Percentiles rank a stretch among this genome's conserved stretches.
Evolutionary conservation across 2,113 vertebrate species (phyloP).

Genomic region (Stictonetta naevosa): DNA sequence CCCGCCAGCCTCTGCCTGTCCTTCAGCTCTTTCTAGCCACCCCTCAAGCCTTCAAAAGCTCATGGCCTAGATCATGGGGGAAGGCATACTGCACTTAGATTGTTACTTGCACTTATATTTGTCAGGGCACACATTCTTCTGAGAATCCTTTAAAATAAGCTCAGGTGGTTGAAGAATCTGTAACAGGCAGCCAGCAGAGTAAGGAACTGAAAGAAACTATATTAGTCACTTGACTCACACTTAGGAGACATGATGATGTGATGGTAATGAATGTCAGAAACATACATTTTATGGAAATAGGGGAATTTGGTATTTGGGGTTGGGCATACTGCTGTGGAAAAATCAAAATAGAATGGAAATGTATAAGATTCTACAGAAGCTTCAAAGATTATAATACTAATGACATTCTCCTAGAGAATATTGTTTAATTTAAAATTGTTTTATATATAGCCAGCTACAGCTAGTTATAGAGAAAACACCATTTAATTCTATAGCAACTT

Average conservation of each 20-base stretch:
- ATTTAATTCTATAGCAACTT: background rate
- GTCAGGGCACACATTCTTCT: background rate
- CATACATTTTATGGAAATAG: background rate
- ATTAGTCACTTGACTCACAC: background rate
- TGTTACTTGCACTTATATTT: background rate
- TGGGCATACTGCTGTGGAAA: background rate
- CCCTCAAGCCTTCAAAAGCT: background rate
- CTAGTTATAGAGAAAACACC: background rate
- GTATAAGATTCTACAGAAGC: background rate
- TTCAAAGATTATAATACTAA: background rate
- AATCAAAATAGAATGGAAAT: background rate
- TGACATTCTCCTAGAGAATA: background rate
- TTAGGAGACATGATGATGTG: background rate
- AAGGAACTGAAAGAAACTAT: constrained; percentile 36
- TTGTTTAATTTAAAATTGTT: background rate
- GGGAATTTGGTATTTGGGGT: background rate
- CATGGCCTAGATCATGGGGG: fast-evolving
- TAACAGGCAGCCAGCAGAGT: background rate
- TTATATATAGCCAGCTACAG: background rate
- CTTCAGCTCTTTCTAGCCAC: background rate
- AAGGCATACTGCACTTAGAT: background rate
- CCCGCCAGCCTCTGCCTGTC: fast-evolving
- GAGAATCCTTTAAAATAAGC: background rate
- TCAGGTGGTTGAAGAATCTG: background rate
- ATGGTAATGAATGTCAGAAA: background rate